These are phyloP conservation scores for Gobio gobio DNA, from an alignment of 2,113 vertebrate genomes.

Conservation along the genomic window DNA sequence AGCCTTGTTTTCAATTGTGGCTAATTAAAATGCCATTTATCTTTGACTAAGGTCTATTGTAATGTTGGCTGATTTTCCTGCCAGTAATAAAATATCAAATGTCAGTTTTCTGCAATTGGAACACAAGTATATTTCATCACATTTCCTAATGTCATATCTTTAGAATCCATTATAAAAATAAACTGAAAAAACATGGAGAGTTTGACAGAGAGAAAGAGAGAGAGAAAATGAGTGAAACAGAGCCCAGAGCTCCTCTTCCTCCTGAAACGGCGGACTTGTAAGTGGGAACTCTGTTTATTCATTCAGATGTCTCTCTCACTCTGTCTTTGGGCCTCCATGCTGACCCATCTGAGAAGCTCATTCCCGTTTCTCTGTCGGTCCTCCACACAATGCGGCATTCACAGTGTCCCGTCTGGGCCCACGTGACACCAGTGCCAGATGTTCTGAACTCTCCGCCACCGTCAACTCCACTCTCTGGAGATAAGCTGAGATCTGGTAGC, in stretches of 20 bases:
- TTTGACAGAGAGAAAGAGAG: background rate
- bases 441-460: constrained; percentile 51
- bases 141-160: background rate
- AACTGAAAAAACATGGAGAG: background rate
- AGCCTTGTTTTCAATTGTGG: background rate
- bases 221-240: constrained; percentile 23
- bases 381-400: constrained; percentile 62
- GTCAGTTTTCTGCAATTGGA: background rate
- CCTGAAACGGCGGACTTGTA: constrained; percentile 23
- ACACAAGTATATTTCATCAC: background rate
- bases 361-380: constrained; percentile 49
- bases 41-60: background rate
- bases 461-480: constrained; percentile 42
- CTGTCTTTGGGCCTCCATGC: background rate
- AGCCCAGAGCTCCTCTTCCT: constrained; percentile 13
- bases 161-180: background rate
- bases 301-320: constrained; percentile 28
- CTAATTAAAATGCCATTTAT: background rate
- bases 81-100: background rate
- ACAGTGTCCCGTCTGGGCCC: constrained; percentile 45
- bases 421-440: constrained; percentile 65
- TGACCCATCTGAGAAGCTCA: constrained; percentile 62
- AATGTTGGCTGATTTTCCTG: background rate
- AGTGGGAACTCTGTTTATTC: constrained; percentile 45
- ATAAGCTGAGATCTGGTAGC: background rate